Conservation (phyloP, 1,140 invertebrate species). For the Formica exsecta region DNA sequence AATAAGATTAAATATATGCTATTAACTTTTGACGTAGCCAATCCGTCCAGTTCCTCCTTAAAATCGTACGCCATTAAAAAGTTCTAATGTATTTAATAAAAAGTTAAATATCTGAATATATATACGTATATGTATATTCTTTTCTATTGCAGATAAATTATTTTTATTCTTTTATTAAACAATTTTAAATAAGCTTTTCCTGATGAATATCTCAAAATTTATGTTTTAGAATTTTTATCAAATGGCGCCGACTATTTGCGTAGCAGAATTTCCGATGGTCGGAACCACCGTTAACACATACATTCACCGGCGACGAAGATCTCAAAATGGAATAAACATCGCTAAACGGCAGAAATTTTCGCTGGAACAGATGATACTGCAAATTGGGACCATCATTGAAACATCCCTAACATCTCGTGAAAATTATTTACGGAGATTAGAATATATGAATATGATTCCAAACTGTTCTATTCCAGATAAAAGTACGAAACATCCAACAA, state of each 20-base stretch:
- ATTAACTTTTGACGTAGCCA: too few species aligned
- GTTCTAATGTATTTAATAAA: too few species aligned
- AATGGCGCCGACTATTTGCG: slow-evolving; percentile 79
- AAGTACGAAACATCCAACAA: slow-evolving; percentile 47
- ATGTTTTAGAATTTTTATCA: slow-evolving; percentile 15
- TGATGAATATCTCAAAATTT: not conserved
- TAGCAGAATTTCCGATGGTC: slow-evolving; percentile 72
- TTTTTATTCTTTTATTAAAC: not conserved
- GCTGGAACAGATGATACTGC: slow-evolving; percentile 43
- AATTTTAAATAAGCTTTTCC: not conserved
- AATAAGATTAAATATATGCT: too few species aligned
- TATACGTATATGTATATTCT: too few species aligned
- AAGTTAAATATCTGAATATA: too few species aligned
- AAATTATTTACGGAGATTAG: slow-evolving; percentile 64
- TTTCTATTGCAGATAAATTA: not conserved
- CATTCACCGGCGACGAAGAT: slow-evolving; percentile 65
- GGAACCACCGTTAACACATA: slow-evolving; percentile 66
- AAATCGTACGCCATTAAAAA: too few species aligned
- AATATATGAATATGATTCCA: slow-evolving; percentile 45
- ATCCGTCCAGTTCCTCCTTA: too few species aligned
- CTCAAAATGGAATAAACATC: slow-evolving; percentile 22
- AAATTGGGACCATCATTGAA: slow-evolving; percentile 31
- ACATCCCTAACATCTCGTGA: slow-evolving; percentile 46
- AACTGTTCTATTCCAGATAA: slow-evolving; percentile 42
- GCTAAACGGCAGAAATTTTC: slow-evolving; percentile 67